A percentile compares a stretch with the other conserved stretches of the same genome.
Evolutionary conservation across 2,797 vertebrate genomes (phyloP).

Genomic region (Iguana delicatissima): DNA sequence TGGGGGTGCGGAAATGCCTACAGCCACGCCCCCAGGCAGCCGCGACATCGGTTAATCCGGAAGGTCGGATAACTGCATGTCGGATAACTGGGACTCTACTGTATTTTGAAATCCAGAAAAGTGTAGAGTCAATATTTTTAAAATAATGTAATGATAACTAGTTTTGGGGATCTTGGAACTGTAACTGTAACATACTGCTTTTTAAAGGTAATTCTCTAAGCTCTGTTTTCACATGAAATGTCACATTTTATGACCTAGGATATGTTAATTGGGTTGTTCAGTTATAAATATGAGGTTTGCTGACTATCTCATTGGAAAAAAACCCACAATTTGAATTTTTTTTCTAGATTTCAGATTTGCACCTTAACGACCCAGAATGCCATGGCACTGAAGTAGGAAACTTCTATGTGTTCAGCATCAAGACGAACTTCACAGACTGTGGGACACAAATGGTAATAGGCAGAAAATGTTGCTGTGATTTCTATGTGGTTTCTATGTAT

Average conservation of each 20-base stretch:
- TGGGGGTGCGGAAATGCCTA: too few relatives aligned
- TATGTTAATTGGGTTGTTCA: not conserved
- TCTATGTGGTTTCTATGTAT: not conserved
- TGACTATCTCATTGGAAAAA: not conserved
- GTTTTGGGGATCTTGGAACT: not conserved
- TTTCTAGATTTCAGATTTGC: slow-evolving; percentile 83
- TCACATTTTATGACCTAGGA: not conserved
- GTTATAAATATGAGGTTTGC: not conserved
- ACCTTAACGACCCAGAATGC: slow-evolving; percentile 81
- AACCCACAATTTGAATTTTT: not conserved
- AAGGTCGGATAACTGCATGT: too few relatives aligned
- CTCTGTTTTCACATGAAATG: slow-evolving; percentile 12
- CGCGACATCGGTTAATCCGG: too few relatives aligned
- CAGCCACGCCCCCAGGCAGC: too few relatives aligned
- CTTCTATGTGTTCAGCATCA: slow-evolving; percentile 83
- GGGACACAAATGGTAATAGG: slow-evolving; percentile 76
- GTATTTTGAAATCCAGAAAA: too few relatives aligned
- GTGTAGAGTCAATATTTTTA: too few relatives aligned
- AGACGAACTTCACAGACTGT: slow-evolving; percentile 81
- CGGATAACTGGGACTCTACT: too few relatives aligned
- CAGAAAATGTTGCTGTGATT: not conserved
- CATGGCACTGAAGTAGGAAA: slow-evolving; percentile 76
- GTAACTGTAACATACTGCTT: not conserved
- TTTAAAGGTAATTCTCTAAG: not conserved
- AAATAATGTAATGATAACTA: not conserved